phyloP scores from a whole-genome alignment of 2,797 vertebrate genomes.

The Esox lucius region DNA sequence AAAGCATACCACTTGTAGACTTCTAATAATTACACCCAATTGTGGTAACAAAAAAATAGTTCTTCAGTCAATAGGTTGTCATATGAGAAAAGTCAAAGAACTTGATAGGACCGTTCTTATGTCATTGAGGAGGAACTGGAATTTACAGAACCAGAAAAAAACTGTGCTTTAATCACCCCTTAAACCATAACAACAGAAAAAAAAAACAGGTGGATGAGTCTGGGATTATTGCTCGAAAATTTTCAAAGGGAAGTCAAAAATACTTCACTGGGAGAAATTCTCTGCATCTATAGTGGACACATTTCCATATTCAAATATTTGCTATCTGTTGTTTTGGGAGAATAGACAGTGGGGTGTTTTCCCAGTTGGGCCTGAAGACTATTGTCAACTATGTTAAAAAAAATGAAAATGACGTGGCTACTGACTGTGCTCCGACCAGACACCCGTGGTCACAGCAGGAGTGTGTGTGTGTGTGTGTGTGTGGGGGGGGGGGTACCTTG shows the following conservation, averaged over 20 bases:
- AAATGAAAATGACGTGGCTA: neutral
- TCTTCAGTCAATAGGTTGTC: no score
- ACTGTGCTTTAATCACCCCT: no score
- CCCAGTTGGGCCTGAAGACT: neutral
- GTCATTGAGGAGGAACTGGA: no score
- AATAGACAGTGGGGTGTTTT: neutral
- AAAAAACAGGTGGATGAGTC: neutral
- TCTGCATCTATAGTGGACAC: neutral
- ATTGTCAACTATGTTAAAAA: neutral
- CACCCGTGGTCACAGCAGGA: constrained; percentile 4
- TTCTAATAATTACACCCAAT: no score
- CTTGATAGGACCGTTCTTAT: no score
- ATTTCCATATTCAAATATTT: constrained; percentile 4
- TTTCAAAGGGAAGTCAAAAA: neutral
- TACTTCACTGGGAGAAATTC: neutral
- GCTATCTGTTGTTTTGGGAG: neutral
- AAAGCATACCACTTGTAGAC: no score
- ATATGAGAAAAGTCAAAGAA: no score
- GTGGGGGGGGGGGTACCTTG: constrained; percentile 2
- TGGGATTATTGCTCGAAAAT: no score
- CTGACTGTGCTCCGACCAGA: neutral
- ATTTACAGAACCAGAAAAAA: no score
- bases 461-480: constrained; percentile 20
- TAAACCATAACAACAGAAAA: neutral
- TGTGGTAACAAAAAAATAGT: no score